Conservation (phyloP, 2,113 vertebrate genomes). For the Paratilapia polleni region DNA sequence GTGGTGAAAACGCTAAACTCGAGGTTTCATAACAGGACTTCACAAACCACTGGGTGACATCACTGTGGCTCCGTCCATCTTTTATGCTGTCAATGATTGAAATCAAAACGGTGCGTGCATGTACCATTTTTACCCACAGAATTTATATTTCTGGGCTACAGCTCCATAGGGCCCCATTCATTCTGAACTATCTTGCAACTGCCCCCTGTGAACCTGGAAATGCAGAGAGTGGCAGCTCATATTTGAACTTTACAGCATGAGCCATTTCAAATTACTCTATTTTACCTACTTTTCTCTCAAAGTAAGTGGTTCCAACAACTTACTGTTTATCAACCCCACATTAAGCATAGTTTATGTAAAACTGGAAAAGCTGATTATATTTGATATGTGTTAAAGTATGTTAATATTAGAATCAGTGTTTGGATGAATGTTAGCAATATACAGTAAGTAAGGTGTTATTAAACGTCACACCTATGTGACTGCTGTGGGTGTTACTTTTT, state of each 20-base stretch:
- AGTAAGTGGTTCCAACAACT: not conserved
- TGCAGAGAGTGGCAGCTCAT: not conserved
- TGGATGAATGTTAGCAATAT: too few relatives aligned
- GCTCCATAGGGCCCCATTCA: not conserved
- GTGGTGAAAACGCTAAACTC: not conserved
- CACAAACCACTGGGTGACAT: too few relatives aligned
- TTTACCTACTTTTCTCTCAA: not conserved
- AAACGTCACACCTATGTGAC: not conserved
- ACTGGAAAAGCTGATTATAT: not conserved
- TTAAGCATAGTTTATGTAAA: too few relatives aligned
- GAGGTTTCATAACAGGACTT: not conserved
- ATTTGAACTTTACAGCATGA: not conserved
- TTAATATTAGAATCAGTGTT: not conserved
- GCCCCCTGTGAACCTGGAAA: not conserved
- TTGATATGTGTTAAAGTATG: not conserved
- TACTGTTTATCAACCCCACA: not conserved
- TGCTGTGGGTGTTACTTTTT: not conserved
- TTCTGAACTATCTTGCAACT: not conserved
- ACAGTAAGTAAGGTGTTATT: not conserved
- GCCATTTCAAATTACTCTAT: not conserved
- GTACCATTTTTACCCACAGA: not conserved
- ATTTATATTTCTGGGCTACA: not conserved
- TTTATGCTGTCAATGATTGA: not conserved
- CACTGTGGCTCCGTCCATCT: not conserved
- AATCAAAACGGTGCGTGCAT: not conserved